Evolutionary conservation across 1,140 invertebrate genomes (phyloP).

Genomic region (Geopemphigus sp.): DNA sequence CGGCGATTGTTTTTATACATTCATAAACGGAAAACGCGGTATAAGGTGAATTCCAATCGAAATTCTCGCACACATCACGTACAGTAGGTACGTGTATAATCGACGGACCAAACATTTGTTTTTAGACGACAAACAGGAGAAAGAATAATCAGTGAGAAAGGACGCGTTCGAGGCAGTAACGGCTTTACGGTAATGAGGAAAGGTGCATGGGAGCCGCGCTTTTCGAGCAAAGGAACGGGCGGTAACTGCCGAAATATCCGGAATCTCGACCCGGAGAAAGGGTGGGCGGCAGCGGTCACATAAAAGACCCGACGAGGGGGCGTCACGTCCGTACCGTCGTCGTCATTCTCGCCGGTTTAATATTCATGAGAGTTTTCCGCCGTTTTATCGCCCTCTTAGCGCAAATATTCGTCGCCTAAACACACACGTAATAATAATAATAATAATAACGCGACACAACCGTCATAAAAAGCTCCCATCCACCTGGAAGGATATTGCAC

Average conservation of each 20-base stretch:
- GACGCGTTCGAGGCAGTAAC: neutral
- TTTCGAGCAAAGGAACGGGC: neutral
- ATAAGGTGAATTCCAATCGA: no score
- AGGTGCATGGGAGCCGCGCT: conserved; percentile 12
- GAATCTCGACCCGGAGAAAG: conserved; percentile 6
- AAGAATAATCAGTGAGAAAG: neutral
- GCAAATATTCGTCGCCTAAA: conserved; percentile 46
- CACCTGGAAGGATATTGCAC: conserved; percentile 34
- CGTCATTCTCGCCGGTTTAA: conserved; percentile 17
- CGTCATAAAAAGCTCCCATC: conserved; percentile 38
- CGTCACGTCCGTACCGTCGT: conserved; percentile 28
- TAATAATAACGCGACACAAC: conserved; percentile 37
- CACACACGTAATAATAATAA: conserved; percentile 49
- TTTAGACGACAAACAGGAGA: no score
- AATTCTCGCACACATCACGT: no score
- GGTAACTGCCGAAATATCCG: conserved; percentile 35
- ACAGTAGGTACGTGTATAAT: no score
- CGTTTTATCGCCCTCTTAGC: conserved; percentile 47
- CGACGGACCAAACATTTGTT: no score
- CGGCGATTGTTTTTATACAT: no score
- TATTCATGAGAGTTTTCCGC: conserved; percentile 46
- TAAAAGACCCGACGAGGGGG: conserved; percentile 13
- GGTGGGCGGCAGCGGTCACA: neutral
- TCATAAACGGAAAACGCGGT: no score
- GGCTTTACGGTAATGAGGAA: conserved; percentile 22